Conservation (phyloP, 2,113 vertebrate species). For the Etheostoma spectabile region DNA sequence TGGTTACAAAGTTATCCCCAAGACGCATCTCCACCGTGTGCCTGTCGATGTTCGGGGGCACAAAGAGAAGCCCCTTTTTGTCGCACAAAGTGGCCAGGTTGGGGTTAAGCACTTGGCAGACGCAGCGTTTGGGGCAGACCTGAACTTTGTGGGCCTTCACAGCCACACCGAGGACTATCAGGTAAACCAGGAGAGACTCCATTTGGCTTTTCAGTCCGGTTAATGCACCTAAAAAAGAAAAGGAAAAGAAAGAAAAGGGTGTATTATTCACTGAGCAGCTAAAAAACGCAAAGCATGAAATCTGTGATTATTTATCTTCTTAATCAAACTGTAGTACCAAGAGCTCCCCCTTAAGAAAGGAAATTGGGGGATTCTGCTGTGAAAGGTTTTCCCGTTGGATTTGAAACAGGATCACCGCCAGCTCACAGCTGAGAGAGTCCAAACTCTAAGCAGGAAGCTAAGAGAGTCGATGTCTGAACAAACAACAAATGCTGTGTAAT, state of each 20-base stretch:
- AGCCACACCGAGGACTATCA: slow-evolving; percentile 91
- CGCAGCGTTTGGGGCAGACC: slow-evolving; percentile 97
- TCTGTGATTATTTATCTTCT: slow-evolving; percentile 22
- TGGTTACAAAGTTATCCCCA: slow-evolving; percentile 98
- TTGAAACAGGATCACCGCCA: slow-evolving; percentile 53
- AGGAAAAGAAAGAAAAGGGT: slow-evolving; percentile 21
- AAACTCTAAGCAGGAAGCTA: slow-evolving; percentile 43
- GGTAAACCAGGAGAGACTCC: slow-evolving; percentile 96
- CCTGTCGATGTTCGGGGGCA: slow-evolving; percentile 97
- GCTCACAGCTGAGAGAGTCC: slow-evolving; percentile 38
- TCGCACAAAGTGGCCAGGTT: slow-evolving; percentile 98
- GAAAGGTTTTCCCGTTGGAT: slow-evolving; percentile 39
- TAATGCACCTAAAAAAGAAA: slow-evolving; percentile 85
- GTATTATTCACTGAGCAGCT: slow-evolving; percentile 29
- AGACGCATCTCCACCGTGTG: slow-evolving; percentile 97
- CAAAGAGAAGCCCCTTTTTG: slow-evolving; percentile 98
- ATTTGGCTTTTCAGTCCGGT: slow-evolving; percentile 88
- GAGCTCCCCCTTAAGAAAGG: slow-evolving; percentile 24
- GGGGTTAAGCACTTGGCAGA: slow-evolving; percentile 97
- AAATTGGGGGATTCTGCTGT: slow-evolving; percentile 32
- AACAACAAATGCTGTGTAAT: slow-evolving; percentile 66
- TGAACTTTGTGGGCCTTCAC: slow-evolving; percentile 96
- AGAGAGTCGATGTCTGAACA: slow-evolving; percentile 51
- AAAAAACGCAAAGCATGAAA: slow-evolving; percentile 10
- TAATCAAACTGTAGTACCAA: slow-evolving; percentile 25